Evolutionary conservation across 2,888 invertebrate species (phyloP).

Genomic region (Zonitis immaculata): DNA sequence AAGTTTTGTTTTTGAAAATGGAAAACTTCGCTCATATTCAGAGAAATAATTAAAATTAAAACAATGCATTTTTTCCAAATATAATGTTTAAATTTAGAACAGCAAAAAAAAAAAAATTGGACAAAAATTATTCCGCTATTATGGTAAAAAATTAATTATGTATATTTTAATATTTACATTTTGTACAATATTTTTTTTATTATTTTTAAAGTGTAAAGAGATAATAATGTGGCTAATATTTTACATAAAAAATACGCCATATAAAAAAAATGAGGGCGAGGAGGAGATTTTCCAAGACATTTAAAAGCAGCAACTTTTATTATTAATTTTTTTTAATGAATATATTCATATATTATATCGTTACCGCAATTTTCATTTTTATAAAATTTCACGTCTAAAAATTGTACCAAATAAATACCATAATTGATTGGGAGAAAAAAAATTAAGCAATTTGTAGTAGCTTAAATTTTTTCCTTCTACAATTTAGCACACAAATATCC

Average conservation of each 20-base stretch:
- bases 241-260: conserved; percentile 21
- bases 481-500: conserved; percentile 13
- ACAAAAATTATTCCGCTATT: conserved; percentile 9
- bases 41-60: conserved; percentile 17
- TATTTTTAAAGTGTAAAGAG: not conserved
- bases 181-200: conserved; percentile 29
- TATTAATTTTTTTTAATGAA: conserved; percentile 10
- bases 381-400: conserved; percentile 6
- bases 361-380: not conserved
- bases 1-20: not conserved
- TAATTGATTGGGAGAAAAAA: not conserved
- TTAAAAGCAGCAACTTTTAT: conserved; percentile 10
- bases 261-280: conserved; percentile 13
- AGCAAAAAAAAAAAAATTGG: not conserved
- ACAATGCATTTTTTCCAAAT: not conserved
- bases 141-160: conserved; percentile 31
- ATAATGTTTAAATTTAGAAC: not conserved
- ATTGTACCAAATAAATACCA: not conserved
- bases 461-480: not conserved
- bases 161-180: conserved; percentile 33
- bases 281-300: conserved; percentile 4
- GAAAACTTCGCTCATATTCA: conserved; percentile 23
- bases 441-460: conserved; percentile 3
- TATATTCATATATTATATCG: conserved; percentile 2
- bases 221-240: conserved; percentile 11